These are phyloP conservation scores for Nycticebus coucang DNA, from an alignment of 2,113 vertebrate genomes.

Conservation along the genomic window DNA sequence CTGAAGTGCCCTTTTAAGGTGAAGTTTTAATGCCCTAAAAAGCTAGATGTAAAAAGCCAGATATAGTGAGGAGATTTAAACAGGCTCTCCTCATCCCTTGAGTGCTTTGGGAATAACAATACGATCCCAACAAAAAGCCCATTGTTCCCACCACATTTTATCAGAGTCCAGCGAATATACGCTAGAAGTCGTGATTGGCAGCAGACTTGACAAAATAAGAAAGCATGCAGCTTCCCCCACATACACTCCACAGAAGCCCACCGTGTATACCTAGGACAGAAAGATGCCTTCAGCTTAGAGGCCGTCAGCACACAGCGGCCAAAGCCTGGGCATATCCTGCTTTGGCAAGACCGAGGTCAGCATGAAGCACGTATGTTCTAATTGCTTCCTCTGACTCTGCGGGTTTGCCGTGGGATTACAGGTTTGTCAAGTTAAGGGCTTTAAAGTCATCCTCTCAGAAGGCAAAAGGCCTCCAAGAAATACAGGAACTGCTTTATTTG, in stretches of 20 bases:
- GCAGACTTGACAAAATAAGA: conserved; percentile 14
- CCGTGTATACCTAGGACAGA: conserved; percentile 46
- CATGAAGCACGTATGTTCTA: conserved; percentile 6
- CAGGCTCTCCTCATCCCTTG: conserved; percentile 44
- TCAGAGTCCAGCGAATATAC: conserved; percentile 62
- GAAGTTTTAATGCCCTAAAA: conserved; percentile 65
- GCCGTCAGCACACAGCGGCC: conserved; percentile 53
- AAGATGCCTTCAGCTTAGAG: background rate
- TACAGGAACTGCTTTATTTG: conserved; percentile 4
- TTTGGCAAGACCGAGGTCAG: conserved; percentile 72
- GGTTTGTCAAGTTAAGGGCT: conserved; percentile 74
- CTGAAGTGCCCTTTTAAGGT: conserved; percentile 59
- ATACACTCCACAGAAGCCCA: background rate
- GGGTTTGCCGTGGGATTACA: conserved; percentile 76
- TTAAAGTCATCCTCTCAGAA: conserved; percentile 72
- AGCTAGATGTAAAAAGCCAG: conserved; percentile 65
- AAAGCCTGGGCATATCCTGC: conserved; percentile 61
- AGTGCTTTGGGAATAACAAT: conserved; percentile 66
- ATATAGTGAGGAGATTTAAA: conserved; percentile 48
- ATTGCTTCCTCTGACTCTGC: conserved; percentile 64
- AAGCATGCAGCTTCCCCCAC: background rate
- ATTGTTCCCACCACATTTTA: conserved; percentile 61
- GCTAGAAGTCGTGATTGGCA: conserved; percentile 9
- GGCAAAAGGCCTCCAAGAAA: conserved; percentile 64
- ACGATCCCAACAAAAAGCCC: conserved; percentile 71